Evolutionary conservation across 37 sponge, comb jelly and placozoan genomes (phyloP), one percentile per base, ranked within the genome.

Genomic region (Petrosia ficiformis): DNA sequence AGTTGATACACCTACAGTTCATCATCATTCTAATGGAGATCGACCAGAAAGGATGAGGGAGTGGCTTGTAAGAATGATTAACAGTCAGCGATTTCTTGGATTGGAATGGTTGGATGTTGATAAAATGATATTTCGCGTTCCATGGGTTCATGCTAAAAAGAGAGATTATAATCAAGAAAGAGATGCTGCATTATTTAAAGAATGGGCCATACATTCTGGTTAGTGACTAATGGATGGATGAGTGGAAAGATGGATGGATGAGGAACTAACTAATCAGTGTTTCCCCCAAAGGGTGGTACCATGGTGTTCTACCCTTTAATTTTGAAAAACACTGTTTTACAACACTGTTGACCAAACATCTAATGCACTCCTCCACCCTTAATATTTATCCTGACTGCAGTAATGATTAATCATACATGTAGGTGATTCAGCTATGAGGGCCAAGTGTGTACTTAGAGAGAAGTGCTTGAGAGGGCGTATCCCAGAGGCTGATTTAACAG

Each of bases 141-240:
- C 97, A 0, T 96, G 97, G 97, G 88, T 84, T 44, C 97, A 96
- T 73, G 93, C 93, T 0, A 96, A 96, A 81, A 96, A 92, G 72
- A 80, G 90, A 52, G 91, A 77, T 26, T 96, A 90, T 69, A 70
- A 77, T 44, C 70, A 80, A 31, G 88, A 89, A 63, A 75, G 86
- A 59, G 93, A 96, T 39, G 97, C 93, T 4, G 97, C 93, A 1
- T 74, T 96, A 34, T 92, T 89, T 85, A 84, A 89, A 6, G 86
- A 86, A 59, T 86, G 86, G 86, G 86, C 86, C 26, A 67, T 79
- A 22, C 80, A 86, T 32, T 69, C 65, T 38, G 86, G 83, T 69
- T 25, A 39, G 52, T 44, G 29, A 71, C 6, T 26, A 28, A 61
- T 26, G 14, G 10, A 10, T 48, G 54, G 10, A 19, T 48, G 10